Base-by-base conservation (phyloP, 2,888 invertebrate species). In the Ethmia dodecea region DNA sequence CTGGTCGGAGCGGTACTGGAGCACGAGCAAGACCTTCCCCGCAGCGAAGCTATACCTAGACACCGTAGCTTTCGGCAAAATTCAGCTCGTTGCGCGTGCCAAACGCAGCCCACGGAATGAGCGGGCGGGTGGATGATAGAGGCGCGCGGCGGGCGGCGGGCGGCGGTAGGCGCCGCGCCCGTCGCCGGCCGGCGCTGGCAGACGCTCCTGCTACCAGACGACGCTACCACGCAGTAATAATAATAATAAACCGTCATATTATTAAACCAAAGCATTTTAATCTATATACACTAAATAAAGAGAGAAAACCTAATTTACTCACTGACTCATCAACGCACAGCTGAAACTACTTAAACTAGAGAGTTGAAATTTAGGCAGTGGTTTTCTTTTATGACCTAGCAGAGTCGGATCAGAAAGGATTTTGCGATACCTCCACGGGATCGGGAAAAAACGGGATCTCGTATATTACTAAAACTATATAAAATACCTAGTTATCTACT, bases 1-100 rank as follows among this genome's bases (percentile, higher is more conserved):
- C 87, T 84, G 87, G 86, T 86, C 86, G 86, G 80, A 86, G 77
- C 76, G 81, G 79, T 79, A 87, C 87, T 87, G 86, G 73, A 77
- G 72, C 55, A 61, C 60, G 58, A 52, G 61, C 56, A 49, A 54
- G 55, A 52, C 57, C 56, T 62, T 63, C 69, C 69, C 68, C 69
- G 67, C 65, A 67, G 58, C 65, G 60, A 64, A 45, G 47, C 50
- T 40, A 36, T 36, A 35, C 39, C 33, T 24, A 35, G 22, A 32
- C 15, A 18, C 45, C 46, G 40, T 43, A 64, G 61, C 69, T 73
- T 60, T 65, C 69, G 55, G 63, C 69, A 62, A 70, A 57, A 57
- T 77, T 79, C 78, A 73, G 71, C 59, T 49, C 60, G 60, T 57
- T 63, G 57, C 55, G 60, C 60, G 69, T 78, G 78, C 78, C 78